phyloP scores from a whole-genome alignment of 2,113 vertebrate genomes.

The Furnarius figulus region DNA sequence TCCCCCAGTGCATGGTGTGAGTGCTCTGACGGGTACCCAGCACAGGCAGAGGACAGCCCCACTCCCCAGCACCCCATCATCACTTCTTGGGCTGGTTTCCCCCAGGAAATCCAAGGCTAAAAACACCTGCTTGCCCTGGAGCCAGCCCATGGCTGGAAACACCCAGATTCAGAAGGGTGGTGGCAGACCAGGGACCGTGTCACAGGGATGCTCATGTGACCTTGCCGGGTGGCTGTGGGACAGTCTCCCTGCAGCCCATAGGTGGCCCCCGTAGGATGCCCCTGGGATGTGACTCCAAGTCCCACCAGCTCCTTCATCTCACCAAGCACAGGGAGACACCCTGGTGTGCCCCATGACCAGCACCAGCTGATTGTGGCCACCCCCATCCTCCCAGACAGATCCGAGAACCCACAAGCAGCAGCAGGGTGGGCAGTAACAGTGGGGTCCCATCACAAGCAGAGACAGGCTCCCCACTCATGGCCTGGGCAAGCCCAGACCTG shows the following conservation, averaged over 20 bases:
- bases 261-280: background rate
- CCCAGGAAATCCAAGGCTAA: background rate
- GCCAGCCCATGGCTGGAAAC: rapidly evolving
- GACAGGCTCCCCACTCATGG: background rate
- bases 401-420: rapidly evolving
- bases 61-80: rapidly evolving
- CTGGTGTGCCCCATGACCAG: background rate
- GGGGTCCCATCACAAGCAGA: rapidly evolving
- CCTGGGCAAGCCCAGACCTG: rapidly evolving
- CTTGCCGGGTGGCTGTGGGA: rapidly evolving
- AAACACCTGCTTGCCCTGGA: rapidly evolving
- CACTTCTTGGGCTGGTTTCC: rapidly evolving
- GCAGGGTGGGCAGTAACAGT: background rate
- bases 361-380: background rate
- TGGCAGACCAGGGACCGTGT: background rate
- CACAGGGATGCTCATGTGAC: background rate
- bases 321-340: rapidly evolving
- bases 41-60: rapidly evolving
- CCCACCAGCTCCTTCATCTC: background rate
- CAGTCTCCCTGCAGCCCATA: background rate
- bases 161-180: rapidly evolving
- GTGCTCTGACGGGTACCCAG: background rate
- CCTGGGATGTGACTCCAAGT: background rate
- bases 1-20: rapidly evolving
- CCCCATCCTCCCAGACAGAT: rapidly evolving